phyloP scores from a whole-genome alignment of 2,797 vertebrate species.

The Mormyrus hasselquistii region DNA sequence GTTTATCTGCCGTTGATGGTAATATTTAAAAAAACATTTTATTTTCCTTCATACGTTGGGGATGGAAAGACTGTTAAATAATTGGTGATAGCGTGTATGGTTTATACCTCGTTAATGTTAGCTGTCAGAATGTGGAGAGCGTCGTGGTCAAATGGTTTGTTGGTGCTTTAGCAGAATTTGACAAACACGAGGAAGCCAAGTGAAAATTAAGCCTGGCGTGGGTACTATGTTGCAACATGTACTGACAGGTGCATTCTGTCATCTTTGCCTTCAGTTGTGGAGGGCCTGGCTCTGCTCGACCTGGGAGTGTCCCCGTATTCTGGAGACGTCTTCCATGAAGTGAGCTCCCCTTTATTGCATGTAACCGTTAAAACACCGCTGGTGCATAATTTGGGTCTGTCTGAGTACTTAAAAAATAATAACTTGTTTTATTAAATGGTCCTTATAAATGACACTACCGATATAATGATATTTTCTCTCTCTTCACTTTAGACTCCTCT shows the following conservation, averaged over 20 bases:
- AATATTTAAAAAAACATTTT: neutral
- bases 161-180: neutral
- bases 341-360: conserved; percentile 46
- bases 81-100: neutral
- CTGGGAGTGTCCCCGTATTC: conserved; percentile 91
- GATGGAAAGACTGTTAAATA: neutral
- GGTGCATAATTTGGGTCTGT: neutral
- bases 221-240: neutral
- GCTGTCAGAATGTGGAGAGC: neutral
- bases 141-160: neutral
- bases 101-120: neutral
- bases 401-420: neutral
- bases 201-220: neutral
- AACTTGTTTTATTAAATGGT: neutral
- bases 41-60: neutral
- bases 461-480: neutral
- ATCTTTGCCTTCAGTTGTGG: conserved; percentile 75
- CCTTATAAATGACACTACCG: neutral
- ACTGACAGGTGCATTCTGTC: neutral
- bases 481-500: conserved; percentile 77
- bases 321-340: conserved; percentile 95
- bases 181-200: neutral
- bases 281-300: conserved; percentile 88
- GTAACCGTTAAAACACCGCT: neutral
- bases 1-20: neutral